A percentile compares a stretch with the other conserved stretches of the same genome.
Evolutionary conservation across 2,888 invertebrate genomes (phyloP).

Genomic region (Tyria jacobaeae): DNA sequence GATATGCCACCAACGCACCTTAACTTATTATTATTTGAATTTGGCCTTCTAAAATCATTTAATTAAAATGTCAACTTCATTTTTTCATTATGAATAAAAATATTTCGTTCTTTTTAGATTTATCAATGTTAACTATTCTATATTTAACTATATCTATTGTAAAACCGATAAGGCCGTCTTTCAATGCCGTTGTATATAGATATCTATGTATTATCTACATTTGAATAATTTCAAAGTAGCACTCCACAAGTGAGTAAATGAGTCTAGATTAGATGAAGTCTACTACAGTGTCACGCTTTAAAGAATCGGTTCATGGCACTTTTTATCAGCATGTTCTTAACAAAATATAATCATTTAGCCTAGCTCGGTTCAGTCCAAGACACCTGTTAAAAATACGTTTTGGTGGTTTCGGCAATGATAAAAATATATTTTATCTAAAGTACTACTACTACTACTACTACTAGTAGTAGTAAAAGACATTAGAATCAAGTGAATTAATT

Average conservation of each 20-base stretch:
- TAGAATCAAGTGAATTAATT: too few relatives aligned
- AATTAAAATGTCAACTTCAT: too few relatives aligned
- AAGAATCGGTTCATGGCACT: background rate
- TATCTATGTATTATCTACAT: background rate
- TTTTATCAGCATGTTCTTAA: background rate
- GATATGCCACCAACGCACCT: conserved; percentile 54
- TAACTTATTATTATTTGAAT: conserved; percentile 24
- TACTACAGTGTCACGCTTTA: background rate
- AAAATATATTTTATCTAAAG: too few relatives aligned
- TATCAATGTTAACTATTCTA: too few relatives aligned
- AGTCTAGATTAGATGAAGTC: background rate
- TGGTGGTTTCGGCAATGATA: too few relatives aligned
- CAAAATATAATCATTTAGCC: background rate
- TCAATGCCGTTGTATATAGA: background rate
- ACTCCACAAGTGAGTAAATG: background rate
- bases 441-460: too few relatives aligned
- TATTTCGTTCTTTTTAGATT: too few relatives aligned
- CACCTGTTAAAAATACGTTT: too few relatives aligned
- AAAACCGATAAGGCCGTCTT: background rate
- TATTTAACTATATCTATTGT: background rate
- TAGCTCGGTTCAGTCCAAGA: too few relatives aligned
- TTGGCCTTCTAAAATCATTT: too few relatives aligned
- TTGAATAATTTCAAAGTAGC: background rate
- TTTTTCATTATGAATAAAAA: too few relatives aligned
- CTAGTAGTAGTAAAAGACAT: too few relatives aligned